A percentile compares a stretch with the other conserved stretches of the same genome.
phyloP scores from a whole-genome alignment of 2,888 invertebrate species.

The Camptogramma bilineatum region DNA sequence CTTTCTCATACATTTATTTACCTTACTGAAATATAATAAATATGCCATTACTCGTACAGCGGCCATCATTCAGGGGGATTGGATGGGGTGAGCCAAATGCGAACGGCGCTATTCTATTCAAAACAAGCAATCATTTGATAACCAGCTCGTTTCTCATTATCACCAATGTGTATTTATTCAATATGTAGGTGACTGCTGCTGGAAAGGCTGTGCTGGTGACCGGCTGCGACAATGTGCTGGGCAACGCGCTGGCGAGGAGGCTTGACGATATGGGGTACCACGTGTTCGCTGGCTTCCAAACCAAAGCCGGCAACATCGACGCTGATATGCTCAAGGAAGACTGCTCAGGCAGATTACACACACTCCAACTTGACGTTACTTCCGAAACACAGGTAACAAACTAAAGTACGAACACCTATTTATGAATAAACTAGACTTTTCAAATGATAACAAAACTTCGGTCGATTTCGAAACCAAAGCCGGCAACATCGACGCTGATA shows the following conservation, averaged over 20 bases:
- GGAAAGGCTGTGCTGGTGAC: slow-evolving; percentile 94
- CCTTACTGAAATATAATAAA: background rate
- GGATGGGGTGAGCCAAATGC: background rate
- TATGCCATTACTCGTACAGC: background rate
- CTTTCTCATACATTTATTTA: slow-evolving; percentile 1
- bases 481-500: slow-evolving; percentile 89
- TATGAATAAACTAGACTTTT: slow-evolving; percentile 11
- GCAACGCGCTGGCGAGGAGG: slow-evolving; percentile 90
- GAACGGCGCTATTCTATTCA: background rate
- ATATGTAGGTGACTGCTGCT: slow-evolving; percentile 89
- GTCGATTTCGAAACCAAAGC: slow-evolving; percentile 89
- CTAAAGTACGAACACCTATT: slow-evolving; percentile 1
- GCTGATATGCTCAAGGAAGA: slow-evolving; percentile 91
- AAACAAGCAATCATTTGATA: background rate
- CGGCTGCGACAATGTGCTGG: slow-evolving; percentile 92
- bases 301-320: slow-evolving; percentile 87
- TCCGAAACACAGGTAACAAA: slow-evolving; percentile 88
- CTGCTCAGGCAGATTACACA: slow-evolving; percentile 90
- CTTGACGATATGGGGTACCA: slow-evolving; percentile 94
- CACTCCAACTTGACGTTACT: slow-evolving; percentile 92
- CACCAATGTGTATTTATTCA: no score
- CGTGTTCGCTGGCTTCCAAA: slow-evolving; percentile 94
- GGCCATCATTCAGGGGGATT: background rate
- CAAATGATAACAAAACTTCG: slow-evolving; percentile 21
- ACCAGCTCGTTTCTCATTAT: no score